Evolutionary conservation across 2,888 invertebrate species (phyloP).

Genomic region (Melanotus villosus): DNA sequence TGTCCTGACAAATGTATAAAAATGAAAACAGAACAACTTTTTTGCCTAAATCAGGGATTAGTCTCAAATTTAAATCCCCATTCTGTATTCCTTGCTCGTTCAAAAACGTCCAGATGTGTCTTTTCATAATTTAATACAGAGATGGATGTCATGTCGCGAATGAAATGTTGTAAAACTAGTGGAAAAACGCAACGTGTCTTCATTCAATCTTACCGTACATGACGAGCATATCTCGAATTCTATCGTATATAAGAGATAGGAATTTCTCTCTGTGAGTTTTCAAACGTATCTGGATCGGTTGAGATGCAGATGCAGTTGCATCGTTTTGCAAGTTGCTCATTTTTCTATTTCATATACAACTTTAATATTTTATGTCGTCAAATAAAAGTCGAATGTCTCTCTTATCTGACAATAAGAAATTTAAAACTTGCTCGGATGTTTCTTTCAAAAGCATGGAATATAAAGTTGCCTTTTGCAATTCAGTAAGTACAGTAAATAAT

Average conservation of each 20-base stretch:
- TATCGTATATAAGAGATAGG: neutral
- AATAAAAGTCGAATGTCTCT: no score
- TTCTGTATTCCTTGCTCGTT: conserved; percentile 17
- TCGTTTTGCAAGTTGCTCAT: no score
- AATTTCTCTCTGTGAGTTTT: neutral
- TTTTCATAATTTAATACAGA: conserved; percentile 24
- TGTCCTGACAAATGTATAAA: neutral
- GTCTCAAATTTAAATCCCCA: conserved; percentile 17
- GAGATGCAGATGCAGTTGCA: no score
- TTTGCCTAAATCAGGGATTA: conserved; percentile 16
- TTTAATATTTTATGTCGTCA: no score
- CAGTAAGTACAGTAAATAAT: neutral
- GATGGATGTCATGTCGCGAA: conserved; percentile 21
- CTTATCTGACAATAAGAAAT: no score
- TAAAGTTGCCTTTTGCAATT: neutral
- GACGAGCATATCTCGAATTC: conserved; percentile 5
- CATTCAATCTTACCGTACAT: neutral
- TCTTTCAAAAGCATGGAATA: neutral
- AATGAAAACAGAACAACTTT: conserved; percentile 2
- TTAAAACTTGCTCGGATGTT: neutral
- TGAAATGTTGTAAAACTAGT: conserved; percentile 10
- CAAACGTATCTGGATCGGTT: no score
- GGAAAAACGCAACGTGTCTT: conserved; percentile 12
- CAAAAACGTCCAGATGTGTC: conserved; percentile 22
- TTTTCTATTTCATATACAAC: no score